These are phyloP conservation scores for Isichthys henryi DNA, from an alignment of 2,113 vertebrate genomes.

Conservation along the genomic window DNA sequence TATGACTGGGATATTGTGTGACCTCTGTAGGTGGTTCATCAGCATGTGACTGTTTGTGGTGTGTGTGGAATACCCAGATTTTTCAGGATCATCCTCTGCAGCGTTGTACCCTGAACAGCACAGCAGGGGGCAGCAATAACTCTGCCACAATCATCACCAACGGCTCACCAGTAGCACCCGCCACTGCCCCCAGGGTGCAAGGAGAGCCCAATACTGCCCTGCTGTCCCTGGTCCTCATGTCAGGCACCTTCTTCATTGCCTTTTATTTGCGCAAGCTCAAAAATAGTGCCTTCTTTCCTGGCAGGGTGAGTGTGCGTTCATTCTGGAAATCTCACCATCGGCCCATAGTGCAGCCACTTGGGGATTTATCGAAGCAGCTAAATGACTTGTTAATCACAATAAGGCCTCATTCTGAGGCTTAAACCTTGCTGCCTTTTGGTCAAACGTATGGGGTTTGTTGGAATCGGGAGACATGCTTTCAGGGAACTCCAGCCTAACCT, in stretches of 20 bases:
- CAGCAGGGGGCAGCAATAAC: slow-evolving; percentile 35
- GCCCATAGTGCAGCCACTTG: neutral
- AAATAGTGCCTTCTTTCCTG: slow-evolving; percentile 91
- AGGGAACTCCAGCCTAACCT: neutral
- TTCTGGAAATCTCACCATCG: neutral
- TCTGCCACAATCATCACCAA: neutral
- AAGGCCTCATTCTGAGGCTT: neutral
- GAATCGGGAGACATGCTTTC: neutral
- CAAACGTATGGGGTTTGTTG: neutral
- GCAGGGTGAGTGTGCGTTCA: slow-evolving; percentile 61
- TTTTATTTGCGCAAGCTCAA: slow-evolving; percentile 87
- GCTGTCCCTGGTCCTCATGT: slow-evolving; percentile 82
- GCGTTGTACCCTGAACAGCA: slow-evolving; percentile 62
- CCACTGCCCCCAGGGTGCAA: accelerated
- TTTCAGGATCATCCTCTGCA: slow-evolving; percentile 85
- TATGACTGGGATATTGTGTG: neutral
- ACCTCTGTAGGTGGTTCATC: neutral
- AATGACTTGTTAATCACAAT: neutral
- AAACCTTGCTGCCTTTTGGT: neutral
- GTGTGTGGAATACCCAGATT: slow-evolving; percentile 57
- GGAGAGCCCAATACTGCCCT: slow-evolving; percentile 76
- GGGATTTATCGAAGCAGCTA: neutral
- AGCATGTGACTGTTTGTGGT: neutral
- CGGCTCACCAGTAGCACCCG: neutral
- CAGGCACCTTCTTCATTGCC: slow-evolving; percentile 81